Percentiles rank a stretch among this genome's conserved stretches.
Evolutionary conservation across 2,113 vertebrate genomes (phyloP).

Genomic region (Toxotes chatareus): DNA sequence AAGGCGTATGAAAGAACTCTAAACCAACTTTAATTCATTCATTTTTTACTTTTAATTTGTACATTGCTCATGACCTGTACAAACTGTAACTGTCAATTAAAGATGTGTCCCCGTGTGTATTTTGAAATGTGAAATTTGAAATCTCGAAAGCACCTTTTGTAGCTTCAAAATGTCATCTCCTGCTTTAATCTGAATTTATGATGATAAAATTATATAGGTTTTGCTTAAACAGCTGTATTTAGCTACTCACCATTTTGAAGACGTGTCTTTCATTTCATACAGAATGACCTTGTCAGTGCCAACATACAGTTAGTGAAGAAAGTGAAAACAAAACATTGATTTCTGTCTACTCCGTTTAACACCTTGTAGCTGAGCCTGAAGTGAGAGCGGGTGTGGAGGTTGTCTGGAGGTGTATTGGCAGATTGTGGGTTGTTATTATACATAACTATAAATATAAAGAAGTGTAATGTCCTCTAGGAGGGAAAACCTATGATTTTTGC

Average conservation of each 20-base stretch:
- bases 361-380: conserved; percentile 60
- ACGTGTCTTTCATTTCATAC: conserved; percentile 16
- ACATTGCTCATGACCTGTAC: conserved; percentile 35
- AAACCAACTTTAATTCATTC: conserved; percentile 39
- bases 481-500: conserved; percentile 81
- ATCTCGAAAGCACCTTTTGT: background rate
- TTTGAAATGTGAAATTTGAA: conserved; percentile 10
- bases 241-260: background rate
- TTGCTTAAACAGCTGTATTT: background rate
- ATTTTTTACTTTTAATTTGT: conserved; percentile 48
- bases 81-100: conserved; percentile 38
- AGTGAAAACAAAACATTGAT: conserved; percentile 49
- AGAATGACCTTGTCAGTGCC: conserved; percentile 43
- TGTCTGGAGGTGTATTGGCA: conserved; percentile 71
- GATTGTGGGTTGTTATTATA: conserved; percentile 75
- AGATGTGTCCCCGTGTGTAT: background rate
- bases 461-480: conserved; percentile 77
- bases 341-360: conserved; percentile 38
- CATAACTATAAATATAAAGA: conserved; percentile 83
- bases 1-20: conserved; percentile 50
- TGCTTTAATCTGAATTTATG: background rate
- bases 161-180: background rate
- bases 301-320: conserved; percentile 30
- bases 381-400: conserved; percentile 61
- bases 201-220: background rate